A percentile compares a stretch with the other conserved stretches of the same genome.
Evolutionary conservation across 2,113 vertebrate species (phyloP).

Genomic region (Mola mola): DNA sequence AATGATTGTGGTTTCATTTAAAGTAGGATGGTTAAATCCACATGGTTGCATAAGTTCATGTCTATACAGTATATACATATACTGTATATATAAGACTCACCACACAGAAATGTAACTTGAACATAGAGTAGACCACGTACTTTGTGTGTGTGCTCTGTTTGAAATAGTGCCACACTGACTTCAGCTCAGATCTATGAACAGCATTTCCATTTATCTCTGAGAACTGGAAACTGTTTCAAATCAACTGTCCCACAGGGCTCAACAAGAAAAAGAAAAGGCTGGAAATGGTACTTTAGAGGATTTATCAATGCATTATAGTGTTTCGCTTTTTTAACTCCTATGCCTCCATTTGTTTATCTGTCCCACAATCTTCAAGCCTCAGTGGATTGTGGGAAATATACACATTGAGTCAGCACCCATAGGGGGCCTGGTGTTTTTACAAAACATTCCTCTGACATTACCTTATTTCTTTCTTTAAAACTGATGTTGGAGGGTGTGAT

Average conservation of each 20-base stretch:
- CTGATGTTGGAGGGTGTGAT: too few species aligned
- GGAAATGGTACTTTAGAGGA: not conserved
- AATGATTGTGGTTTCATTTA: too few species aligned
- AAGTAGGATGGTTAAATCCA: too few species aligned
- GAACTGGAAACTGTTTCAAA: slow-evolving; percentile 27
- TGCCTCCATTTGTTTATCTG: slow-evolving; percentile 8
- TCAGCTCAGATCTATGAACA: slow-evolving; percentile 44
- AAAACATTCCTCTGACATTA: slow-evolving; percentile 53
- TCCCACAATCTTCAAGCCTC: slow-evolving; percentile 29
- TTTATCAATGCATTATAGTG: not conserved
- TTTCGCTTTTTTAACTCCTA: not conserved
- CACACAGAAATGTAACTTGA: too few species aligned
- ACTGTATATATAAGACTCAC: too few species aligned
- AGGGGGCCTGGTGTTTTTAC: slow-evolving; percentile 45
- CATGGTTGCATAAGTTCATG: too few species aligned
- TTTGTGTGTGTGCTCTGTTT: too few species aligned
- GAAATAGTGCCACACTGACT: too few species aligned
- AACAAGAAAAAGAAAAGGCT: slow-evolving; percentile 10
- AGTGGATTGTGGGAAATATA: slow-evolving; percentile 32
- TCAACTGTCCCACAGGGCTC: slow-evolving; percentile 8
- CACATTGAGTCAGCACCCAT: slow-evolving; percentile 30
- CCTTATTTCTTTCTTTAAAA: slow-evolving; percentile 48
- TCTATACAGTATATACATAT: too few species aligned
- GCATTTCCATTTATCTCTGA: slow-evolving; percentile 56
- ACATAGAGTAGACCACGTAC: too few species aligned